Base-by-base conservation (phyloP, 2,888 invertebrate genomes). In the Agonopterix arenella region DNA sequence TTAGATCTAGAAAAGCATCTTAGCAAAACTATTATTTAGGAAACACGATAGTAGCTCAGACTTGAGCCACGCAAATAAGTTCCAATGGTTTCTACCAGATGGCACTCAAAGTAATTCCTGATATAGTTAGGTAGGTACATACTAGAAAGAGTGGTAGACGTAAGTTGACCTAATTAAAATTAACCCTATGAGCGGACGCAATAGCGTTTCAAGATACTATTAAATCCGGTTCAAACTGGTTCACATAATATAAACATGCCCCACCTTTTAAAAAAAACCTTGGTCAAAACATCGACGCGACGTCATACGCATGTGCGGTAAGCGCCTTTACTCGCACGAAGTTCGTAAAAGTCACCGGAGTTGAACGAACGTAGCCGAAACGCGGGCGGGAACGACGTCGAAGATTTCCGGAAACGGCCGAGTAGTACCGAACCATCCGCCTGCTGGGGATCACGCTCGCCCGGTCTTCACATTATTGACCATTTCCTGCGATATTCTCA, bases 391-490 rank as follows among this genome's bases (percentile, higher is more conserved):
- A 56, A 50, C 51, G 52, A 56, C 52, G 55, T 64, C 80, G 78
- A 78, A 40, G 50, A 53, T 41, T 52, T 54, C 50, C 88, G 88
- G 70, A 79, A 69, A 72, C 58, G 50, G 40, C 80, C 88, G 86
- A 88, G 50, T 70, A 88, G 85, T 86, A 68, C 80, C 88, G 86
- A 86, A 66, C 60, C 62, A 60, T 66, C 70, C 68, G 66, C 71
- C 68, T 65, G 62, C 60, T 65, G 68, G 78, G 73, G 68, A 62
- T 70, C 71, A 80, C 86, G 80, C 71, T 72, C 64, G 76, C 65
- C 62, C 71, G 74, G 76, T 72, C 72, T 66, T 65, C 65, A 64
- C 69, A 66, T 75, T 83, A 88, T 85, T 86, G 82, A 84, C 79
- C 71, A 81, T 79, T 82, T 84, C 76, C 76, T 80, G 67, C 66